Conservation (phyloP, 2,113 vertebrate genomes). For the Phalacrocorax carbo region DNA sequence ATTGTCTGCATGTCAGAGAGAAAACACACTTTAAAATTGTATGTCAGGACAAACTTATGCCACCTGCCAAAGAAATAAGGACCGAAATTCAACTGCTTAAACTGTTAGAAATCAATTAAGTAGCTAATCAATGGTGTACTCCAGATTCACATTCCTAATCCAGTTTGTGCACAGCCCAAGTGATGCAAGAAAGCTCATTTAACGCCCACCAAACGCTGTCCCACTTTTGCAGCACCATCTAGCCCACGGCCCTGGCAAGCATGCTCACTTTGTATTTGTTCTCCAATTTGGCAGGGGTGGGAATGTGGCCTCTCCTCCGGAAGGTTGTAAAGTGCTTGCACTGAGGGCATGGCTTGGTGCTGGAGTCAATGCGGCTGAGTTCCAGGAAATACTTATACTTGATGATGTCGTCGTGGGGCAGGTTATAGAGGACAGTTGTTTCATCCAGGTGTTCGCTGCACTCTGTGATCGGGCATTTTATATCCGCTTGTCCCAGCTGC, state of each 20-base stretch:
- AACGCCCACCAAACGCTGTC: conserved; percentile 44
- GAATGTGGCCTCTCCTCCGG: conserved; percentile 82
- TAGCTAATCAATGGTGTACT: neutral
- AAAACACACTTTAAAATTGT: neutral
- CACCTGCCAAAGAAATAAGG: neutral
- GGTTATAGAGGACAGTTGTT: conserved; percentile 82
- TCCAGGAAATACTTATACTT: conserved; percentile 96
- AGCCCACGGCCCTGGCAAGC: conserved; percentile 53
- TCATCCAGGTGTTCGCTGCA: conserved; percentile 93
- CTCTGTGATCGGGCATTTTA: conserved; percentile 92
- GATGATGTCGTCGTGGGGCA: conserved; percentile 87
- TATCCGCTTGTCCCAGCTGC: conserved; percentile 83
- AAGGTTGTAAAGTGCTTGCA: conserved; percentile 95
- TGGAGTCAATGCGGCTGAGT: conserved; percentile 90
- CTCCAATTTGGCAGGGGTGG: conserved; percentile 83
- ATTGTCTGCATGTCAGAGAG: neutral
- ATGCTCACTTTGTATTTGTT: conserved; percentile 94
- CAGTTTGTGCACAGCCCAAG: conserved; percentile 13
- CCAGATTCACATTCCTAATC: conserved; percentile 8
- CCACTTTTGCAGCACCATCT: conserved; percentile 31
- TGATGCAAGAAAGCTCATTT: conserved; percentile 47
- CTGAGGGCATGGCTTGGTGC: conserved; percentile 97
- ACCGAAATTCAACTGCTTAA: neutral
- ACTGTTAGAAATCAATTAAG: neutral
- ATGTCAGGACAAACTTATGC: neutral